Base-by-base conservation (phyloP, 2,113 vertebrate species). In the Seriola aureovittata region DNA sequence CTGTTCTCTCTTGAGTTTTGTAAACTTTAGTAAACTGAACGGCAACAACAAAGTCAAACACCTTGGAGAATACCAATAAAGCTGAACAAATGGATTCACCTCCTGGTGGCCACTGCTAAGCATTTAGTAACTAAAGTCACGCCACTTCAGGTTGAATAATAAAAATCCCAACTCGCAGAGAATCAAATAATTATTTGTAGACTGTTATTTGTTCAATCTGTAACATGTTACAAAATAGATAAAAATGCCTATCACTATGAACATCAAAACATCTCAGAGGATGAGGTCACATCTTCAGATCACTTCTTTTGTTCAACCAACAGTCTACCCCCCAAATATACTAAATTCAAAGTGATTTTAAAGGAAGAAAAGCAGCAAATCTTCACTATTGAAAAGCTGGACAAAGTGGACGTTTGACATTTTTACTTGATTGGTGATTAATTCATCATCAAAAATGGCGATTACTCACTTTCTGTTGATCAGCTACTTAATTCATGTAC, bases 31-130 rank as follows among this genome's bases (percentile, higher is more conserved):
- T 42, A 42, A 42, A 10, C 40, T 42, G 23, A 71, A 17, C 6
- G 19, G 52, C 50, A 67, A 42, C n/a, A 58, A 40, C 25, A 71
- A 10, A 25, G 14, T 60, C 29, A 69, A 71, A 75, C 9, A 19
- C 55, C 71, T 4, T 3, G 3, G 44, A 76, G 29, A 32, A 48
- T 6, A 25, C 23, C 54, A 68, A 38, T 1, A 62, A 23, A 62
- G 44, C 17, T 52, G 13, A 54, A 54, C 63, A 34, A 62, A 54
- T 38, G 7, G 3, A 52, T 29, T 46, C 1, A 11, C 3, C 29
- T 71, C 12, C 4, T 69, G 4, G 0, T 25, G 48, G 29, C 25
- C 10, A 23, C 66, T 48, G 40, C 50, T 59, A 38, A 42, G 46
- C 23, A 52, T 52, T 9, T 3, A 9, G 17, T 19, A 50, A 50